Evolutionary conservation across 2,888 invertebrate genomes (phyloP).

Genomic region (Schrankia costaestrigalis): DNA sequence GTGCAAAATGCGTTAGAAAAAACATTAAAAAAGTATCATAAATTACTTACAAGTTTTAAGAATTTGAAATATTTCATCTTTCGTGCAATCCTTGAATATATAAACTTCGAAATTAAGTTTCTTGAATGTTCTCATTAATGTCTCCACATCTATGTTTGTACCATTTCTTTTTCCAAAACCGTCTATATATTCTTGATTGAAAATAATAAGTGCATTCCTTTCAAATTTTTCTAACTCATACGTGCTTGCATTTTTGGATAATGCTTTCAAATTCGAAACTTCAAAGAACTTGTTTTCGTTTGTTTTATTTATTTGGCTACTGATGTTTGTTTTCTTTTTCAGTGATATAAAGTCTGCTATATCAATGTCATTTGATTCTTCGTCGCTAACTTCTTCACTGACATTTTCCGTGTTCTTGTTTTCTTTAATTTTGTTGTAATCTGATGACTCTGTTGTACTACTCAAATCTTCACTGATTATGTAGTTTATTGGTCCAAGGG

Average conservation of each 20-base stretch:
- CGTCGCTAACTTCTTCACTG: too few relatives aligned
- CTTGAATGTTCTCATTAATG: not conserved
- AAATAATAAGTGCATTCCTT: not conserved
- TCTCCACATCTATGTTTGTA: not conserved
- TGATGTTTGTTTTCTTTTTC: too few relatives aligned
- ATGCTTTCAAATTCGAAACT: too few relatives aligned
- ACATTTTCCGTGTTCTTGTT: too few relatives aligned
- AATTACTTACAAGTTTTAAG: not conserved
- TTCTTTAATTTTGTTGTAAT: too few relatives aligned
- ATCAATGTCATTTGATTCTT: too few relatives aligned
- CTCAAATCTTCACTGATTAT: too few relatives aligned
- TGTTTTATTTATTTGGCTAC: too few relatives aligned
- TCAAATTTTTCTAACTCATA: conserved; percentile 1
- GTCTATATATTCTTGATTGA: not conserved
- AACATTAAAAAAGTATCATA: not conserved
- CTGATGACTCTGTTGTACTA: too few relatives aligned
- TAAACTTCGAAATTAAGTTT: not conserved
- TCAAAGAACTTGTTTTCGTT: too few relatives aligned
- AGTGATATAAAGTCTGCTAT: too few relatives aligned
- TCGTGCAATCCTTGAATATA: not conserved
- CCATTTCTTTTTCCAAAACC: not conserved
- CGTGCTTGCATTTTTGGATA: not conserved
- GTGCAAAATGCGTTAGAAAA: not conserved
- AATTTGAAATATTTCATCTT: not conserved
- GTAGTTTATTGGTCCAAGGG: too few relatives aligned